Evolutionary conservation across 2,113 vertebrate species (phyloP), one percentile per base, ranked within the genome.

Genomic region (Micronisus gabar): DNA sequence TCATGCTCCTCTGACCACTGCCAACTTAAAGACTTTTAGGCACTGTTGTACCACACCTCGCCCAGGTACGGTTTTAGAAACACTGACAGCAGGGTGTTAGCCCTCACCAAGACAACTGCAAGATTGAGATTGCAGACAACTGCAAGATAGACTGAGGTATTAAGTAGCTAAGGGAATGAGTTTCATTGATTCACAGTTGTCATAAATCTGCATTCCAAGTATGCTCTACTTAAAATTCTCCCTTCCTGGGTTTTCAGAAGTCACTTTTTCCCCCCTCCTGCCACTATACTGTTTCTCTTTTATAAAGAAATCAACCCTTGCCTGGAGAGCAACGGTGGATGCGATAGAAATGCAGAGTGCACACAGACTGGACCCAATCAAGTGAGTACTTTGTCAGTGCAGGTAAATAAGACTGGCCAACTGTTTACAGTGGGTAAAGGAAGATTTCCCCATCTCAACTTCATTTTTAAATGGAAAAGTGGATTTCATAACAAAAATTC

Each of bases 291-390:
- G 55, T 62, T 91, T 92, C 92, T 97, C 55, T 93, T 86, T 96
- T 91, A 43, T 93, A 81, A 98, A 99, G 99, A 99, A 95, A 99
- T 99, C 67, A 99, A 99, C 76, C 99, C 99, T 0, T 99, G 99
- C 71, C 88, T 99, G 93, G 96, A 98, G 52, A 98, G 98, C 95
- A 98, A 98, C 0, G 99, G 98, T 16, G 98, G 98, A 55, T 99
- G 99, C 14, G 97, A 99, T 26, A 91, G 9, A 81, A 98, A 99
- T 8, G 99, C 99, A 19, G 98, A 99, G 53, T 99, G 99, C 65
- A 97, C 99, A 0, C 99, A 99, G 62, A 98, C 97, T 1, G 99
- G 99, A 87, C 99, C 99, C 15, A 99, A 99, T 86, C 98, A 99
- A 98, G 99, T 99, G 85, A 98, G 97, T 85, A n/a, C 21, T 63